Percentiles rank a stretch among this genome's conserved stretches.
phyloP scores from a whole-genome alignment of 2,113 vertebrate species.

The Nibea coibor region DNA sequence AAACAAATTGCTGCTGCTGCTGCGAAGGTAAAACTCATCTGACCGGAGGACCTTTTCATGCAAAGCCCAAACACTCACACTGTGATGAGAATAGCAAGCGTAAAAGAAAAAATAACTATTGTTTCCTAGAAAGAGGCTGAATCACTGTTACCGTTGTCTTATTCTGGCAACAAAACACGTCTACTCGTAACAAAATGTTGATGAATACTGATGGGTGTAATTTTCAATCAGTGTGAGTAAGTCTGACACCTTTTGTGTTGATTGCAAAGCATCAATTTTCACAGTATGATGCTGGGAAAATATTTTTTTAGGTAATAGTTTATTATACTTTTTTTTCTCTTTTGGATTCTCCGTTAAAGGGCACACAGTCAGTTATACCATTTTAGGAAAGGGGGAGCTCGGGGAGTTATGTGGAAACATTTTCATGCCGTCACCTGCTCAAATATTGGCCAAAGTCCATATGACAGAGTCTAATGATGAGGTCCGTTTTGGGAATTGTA shows the following conservation, averaged over 20 bases:
- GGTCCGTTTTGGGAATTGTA: not conserved
- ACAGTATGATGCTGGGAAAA: not conserved
- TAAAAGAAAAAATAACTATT: no score
- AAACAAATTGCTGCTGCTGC: conserved; percentile 31
- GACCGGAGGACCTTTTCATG: conserved; percentile 27
- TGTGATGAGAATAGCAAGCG: conserved; percentile 27
- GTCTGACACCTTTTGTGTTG: not conserved
- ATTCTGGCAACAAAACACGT: not conserved
- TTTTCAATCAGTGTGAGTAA: not conserved
- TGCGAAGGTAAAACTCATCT: conserved; percentile 4
- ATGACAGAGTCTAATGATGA: not conserved
- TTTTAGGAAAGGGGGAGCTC: no score
- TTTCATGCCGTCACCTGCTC: no score
- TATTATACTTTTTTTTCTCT: not conserved
- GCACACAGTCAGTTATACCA: no score
- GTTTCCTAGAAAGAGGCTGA: not conserved
- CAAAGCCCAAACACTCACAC: conserved; percentile 25
- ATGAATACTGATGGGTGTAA: not conserved
- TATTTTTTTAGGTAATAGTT: no score
- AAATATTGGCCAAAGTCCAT: no score
- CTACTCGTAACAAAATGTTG: not conserved
- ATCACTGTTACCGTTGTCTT: not conserved
- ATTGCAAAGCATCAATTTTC: not conserved
- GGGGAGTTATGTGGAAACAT: no score
- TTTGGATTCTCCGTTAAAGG: not conserved